Conservation (phyloP, 2,888 invertebrate species). For the Phyto melanocephala region DNA sequence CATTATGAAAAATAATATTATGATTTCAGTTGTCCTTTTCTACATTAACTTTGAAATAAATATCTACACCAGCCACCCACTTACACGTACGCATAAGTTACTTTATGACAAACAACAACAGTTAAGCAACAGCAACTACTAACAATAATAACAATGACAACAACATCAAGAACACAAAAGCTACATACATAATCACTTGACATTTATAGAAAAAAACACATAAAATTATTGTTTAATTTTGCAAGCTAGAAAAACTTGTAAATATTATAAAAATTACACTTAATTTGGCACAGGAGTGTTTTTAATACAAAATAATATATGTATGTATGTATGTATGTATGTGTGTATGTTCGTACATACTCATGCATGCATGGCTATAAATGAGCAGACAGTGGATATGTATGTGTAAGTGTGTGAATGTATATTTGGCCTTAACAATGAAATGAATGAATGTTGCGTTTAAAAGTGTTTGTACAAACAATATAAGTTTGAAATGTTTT, state of each 20-base stretch:
- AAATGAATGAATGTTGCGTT: not conserved
- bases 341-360: too few species aligned
- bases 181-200: constrained; percentile 29
- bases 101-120: not conserved
- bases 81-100: not conserved
- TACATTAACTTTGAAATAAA: not conserved
- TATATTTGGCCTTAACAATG: not conserved
- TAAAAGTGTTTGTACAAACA: constrained; percentile 19
- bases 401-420: not conserved
- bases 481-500: not conserved
- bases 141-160: not conserved
- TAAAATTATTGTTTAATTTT: constrained; percentile 6
- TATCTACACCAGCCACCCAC: not conserved
- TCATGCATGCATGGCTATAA: not conserved
- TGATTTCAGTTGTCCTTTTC: not conserved
- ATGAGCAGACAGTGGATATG: not conserved
- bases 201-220: constrained; percentile 47
- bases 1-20: not conserved
- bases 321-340: too few species aligned
- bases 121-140: not conserved
- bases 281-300: constrained; percentile 65
- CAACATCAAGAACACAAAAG: not conserved
- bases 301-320: constrained; percentile 7
- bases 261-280: constrained; percentile 60
- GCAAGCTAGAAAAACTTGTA: constrained; percentile 7